Percentiles rank a stretch among this genome's conserved stretches.
Evolutionary conservation across 2,888 invertebrate genomes (phyloP).

Genomic region (Eupithecia tripunctaria): DNA sequence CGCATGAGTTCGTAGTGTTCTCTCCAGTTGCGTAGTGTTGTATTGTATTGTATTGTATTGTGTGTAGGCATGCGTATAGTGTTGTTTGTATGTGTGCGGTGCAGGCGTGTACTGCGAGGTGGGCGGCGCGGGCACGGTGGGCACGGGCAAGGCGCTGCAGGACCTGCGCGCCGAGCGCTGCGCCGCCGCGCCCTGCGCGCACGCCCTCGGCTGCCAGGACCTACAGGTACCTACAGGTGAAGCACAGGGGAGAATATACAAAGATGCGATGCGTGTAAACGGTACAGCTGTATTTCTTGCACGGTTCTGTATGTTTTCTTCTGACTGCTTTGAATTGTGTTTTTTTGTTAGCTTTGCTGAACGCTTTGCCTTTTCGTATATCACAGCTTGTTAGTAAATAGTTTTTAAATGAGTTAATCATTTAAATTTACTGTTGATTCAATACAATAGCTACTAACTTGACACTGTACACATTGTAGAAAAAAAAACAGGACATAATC

Average conservation of each 20-base stretch:
- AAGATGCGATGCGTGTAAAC: background rate
- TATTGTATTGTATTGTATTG: background rate
- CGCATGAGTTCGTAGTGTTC: background rate
- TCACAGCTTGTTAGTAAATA: background rate
- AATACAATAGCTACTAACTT: background rate
- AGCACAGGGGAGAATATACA: background rate
- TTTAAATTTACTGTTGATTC: background rate
- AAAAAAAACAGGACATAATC: too few species aligned
- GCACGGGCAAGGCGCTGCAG: slow-evolving; percentile 70
- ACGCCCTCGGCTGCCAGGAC: slow-evolving; percentile 86
- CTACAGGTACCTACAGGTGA: slow-evolving; percentile 69
- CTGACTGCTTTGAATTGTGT: background rate
- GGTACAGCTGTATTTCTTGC: background rate
- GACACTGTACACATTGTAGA: background rate
- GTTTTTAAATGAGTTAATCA: background rate
- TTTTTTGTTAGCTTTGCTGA: background rate
- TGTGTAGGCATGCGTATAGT: background rate
- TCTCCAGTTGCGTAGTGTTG: background rate
- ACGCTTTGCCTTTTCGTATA: background rate
- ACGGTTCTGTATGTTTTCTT: background rate
- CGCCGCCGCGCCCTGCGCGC: slow-evolving; percentile 84
- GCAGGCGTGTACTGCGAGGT: slow-evolving; percentile 83
- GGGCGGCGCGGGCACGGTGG: slow-evolving; percentile 33
- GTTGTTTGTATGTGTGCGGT: slow-evolving; percentile 56
- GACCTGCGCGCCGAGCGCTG: slow-evolving; percentile 77